phyloP scores from a whole-genome alignment of 2,113 vertebrate species.

The Chionodraco myersi region DNA sequence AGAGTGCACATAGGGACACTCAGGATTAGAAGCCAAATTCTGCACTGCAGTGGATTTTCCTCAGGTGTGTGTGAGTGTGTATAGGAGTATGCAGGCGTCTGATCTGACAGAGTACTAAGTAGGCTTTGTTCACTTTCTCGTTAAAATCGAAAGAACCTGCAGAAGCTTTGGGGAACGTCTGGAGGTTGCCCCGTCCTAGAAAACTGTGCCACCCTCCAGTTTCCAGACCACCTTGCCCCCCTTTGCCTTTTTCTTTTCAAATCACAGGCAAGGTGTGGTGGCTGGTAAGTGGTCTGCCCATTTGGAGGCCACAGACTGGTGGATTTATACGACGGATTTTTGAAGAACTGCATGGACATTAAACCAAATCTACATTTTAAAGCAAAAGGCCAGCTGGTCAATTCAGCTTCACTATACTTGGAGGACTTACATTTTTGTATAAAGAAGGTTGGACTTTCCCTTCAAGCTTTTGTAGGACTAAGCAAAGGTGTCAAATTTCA shows the following conservation, averaged over 20 bases:
- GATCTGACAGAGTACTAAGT: slow-evolving; percentile 14
- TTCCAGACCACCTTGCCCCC: slow-evolving; percentile 6
- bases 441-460: neutral
- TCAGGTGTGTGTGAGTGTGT: slow-evolving; percentile 35
- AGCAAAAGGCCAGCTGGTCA: neutral
- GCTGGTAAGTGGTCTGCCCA: neutral
- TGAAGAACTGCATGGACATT: neutral
- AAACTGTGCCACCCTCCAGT: slow-evolving; percentile 38
- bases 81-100: neutral
- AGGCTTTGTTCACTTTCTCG: slow-evolving; percentile 30
- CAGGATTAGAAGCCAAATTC: slow-evolving; percentile 38
- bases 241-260: neutral
- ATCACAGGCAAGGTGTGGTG: slow-evolving; percentile 7
- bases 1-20: slow-evolving; percentile 18
- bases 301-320: slow-evolving; percentile 26
- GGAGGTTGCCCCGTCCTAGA: slow-evolving; percentile 54
- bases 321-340: slow-evolving; percentile 22
- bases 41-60: slow-evolving; percentile 65
- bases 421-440: slow-evolving; percentile 7
- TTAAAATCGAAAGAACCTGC: slow-evolving; percentile 38
- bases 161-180: slow-evolving; percentile 34
- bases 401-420: neutral
- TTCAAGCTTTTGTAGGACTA: neutral
- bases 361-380: neutral
- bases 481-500: slow-evolving; percentile 16